Evolutionary conservation across 2,888 invertebrate genomes (phyloP).

Genomic region (Drosophila limbata): DNA sequence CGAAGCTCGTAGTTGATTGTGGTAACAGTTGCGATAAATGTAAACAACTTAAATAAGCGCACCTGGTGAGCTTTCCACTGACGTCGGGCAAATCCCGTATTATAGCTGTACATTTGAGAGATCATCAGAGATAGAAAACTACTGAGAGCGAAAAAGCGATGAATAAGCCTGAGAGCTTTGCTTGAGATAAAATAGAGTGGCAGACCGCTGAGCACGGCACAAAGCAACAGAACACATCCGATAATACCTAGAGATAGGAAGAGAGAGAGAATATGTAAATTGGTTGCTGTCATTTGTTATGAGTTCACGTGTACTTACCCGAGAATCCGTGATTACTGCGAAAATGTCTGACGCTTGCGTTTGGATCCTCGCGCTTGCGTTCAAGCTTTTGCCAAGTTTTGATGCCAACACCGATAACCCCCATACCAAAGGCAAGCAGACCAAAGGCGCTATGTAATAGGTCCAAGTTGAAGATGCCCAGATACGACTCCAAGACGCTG

Average conservation of each 20-base stretch:
- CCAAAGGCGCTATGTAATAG: constrained; percentile 75
- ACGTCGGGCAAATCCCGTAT: constrained; percentile 81
- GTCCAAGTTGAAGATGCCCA: constrained; percentile 61
- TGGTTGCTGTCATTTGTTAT: constrained; percentile 4
- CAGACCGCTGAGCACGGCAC: constrained; percentile 68
- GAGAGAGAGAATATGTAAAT: constrained; percentile 27
- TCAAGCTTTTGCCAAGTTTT: constrained; percentile 66
- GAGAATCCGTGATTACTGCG: constrained; percentile 77
- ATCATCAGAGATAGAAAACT: constrained; percentile 76
- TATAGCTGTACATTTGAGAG: constrained; percentile 78
- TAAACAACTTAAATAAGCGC: constrained; percentile 69
- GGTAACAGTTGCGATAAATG: constrained; percentile 64
- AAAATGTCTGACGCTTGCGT: constrained; percentile 77
- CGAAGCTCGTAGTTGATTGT: constrained; percentile 65
- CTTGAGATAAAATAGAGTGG: constrained; percentile 51
- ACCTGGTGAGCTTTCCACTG: constrained; percentile 70
- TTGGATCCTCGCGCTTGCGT: constrained; percentile 73
- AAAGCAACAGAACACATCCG: constrained; percentile 71
- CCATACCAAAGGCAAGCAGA: constrained; percentile 74
- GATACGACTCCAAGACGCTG: constrained; percentile 49
- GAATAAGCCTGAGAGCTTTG: constrained; percentile 55
- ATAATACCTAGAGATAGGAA: constrained; percentile 64
- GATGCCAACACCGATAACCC: constrained; percentile 72
- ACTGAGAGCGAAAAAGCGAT: constrained; percentile 71
- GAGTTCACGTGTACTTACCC: constrained; percentile 59